A percentile compares a stretch with the other conserved stretches of the same genome.
Conservation (phyloP, 1,140 invertebrate species). For the Druon quercuslanigerum region DNA sequence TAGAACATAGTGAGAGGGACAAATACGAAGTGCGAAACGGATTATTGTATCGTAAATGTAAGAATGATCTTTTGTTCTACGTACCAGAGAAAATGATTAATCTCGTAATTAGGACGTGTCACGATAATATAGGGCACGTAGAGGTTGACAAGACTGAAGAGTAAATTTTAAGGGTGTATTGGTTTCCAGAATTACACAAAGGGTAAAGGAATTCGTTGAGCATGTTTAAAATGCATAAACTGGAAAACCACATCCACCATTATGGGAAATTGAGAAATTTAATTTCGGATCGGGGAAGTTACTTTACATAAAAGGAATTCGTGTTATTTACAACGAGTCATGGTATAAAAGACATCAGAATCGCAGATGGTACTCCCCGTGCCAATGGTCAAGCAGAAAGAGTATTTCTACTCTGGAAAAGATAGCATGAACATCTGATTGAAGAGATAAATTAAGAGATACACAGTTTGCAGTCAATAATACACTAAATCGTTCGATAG, state of each 20-base stretch:
- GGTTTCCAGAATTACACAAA: too few species aligned
- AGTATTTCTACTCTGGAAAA: background rate
- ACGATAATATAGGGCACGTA: too few species aligned
- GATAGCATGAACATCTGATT: too few species aligned
- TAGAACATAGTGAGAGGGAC: constrained; percentile 27
- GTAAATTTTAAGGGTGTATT: too few species aligned
- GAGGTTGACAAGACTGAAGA: too few species aligned
- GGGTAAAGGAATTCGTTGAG: too few species aligned
- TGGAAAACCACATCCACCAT: background rate
- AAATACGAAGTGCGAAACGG: constrained; percentile 33
- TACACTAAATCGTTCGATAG: background rate
- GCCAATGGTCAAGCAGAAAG: too few species aligned
- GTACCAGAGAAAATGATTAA: constrained; percentile 34
- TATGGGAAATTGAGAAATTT: constrained; percentile 15
- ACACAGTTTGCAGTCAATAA: background rate
- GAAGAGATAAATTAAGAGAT: background rate
- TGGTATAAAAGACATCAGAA: background rate
- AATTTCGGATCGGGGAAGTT: constrained; percentile 25
- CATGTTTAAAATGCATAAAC: background rate
- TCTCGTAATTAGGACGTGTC: too few species aligned
- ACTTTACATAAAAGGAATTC: constrained; percentile 18
- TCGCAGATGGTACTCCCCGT: too few species aligned
- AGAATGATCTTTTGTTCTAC: constrained; percentile 46
- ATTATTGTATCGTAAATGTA: constrained; percentile 37
- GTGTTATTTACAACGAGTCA: background rate